Conservation (phyloP, 2,888 invertebrate genomes). For the Sminthurides aquaticus region DNA sequence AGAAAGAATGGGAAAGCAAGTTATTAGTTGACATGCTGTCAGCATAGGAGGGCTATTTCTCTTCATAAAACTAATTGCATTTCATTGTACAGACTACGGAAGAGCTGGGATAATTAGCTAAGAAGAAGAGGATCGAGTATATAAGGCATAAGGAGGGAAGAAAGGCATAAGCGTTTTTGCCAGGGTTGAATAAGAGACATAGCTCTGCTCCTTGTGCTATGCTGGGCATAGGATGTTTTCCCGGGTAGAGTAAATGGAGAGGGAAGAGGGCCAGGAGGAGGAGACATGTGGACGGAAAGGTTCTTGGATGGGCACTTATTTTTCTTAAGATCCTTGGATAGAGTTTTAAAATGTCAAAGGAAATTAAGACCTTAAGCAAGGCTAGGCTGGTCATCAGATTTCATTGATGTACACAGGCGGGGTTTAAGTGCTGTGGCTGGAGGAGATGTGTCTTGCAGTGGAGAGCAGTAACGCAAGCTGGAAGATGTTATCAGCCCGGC, state of each 20-base stretch:
- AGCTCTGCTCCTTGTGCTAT: too few species aligned
- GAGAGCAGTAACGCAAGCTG: too few species aligned
- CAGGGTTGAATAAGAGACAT: too few species aligned
- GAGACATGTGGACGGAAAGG: conserved; percentile 3
- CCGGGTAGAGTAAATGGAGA: neutral
- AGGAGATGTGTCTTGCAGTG: too few species aligned
- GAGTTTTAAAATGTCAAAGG: conserved; percentile 2
- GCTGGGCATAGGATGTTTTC: too few species aligned
- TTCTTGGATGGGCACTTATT: conserved; percentile 3
- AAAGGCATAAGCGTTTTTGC: too few species aligned
- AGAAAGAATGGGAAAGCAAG: neutral
- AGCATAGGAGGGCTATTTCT: conserved; percentile 32
- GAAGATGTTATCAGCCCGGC: too few species aligned
- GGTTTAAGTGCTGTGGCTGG: neutral
- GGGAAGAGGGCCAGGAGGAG: neutral
- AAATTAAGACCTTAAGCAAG: neutral
- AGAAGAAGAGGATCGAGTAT: neutral
- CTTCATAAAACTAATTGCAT: conserved; percentile 43
- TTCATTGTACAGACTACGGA: conserved; percentile 41
- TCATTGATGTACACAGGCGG: conserved; percentile 1
- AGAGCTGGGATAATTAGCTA: conserved; percentile 34
- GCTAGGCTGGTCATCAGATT: conserved; percentile 5
- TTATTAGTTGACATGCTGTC: conserved; percentile 19
- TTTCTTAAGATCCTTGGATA: neutral
- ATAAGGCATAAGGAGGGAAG: conserved; percentile 1